Conservation (phyloP, 2,113 vertebrate species). For the Mola mola region DNA sequence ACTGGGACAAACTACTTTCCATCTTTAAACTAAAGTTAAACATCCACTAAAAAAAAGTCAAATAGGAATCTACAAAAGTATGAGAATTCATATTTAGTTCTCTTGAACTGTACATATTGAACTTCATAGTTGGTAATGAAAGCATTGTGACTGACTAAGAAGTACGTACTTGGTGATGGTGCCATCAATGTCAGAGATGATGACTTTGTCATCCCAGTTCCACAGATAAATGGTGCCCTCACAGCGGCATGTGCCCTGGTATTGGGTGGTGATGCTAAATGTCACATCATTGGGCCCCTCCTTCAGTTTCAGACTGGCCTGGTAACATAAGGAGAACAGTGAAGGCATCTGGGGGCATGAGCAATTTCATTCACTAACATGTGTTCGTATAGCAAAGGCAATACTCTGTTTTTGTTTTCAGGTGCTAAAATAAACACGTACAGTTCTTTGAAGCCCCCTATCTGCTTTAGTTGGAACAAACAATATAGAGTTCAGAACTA, state of each 20-base stretch:
- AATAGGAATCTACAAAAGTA: too few species aligned
- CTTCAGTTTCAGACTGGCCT: slow-evolving; percentile 93
- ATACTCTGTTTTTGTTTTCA: too few species aligned
- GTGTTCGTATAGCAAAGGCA: neutral
- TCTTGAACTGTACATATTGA: too few species aligned
- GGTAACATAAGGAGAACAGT: slow-evolving; percentile 18
- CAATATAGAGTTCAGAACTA: neutral
- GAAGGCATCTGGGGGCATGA: slow-evolving; percentile 5
- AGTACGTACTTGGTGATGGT: slow-evolving; percentile 94
- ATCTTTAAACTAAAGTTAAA: too few species aligned
- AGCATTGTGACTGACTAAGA: too few species aligned
- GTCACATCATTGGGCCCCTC: slow-evolving; percentile 96
- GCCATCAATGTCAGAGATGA: slow-evolving; percentile 98
- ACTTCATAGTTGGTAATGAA: too few species aligned
- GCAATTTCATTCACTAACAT: neutral
- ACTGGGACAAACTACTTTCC: too few species aligned
- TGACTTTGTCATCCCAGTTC: slow-evolving; percentile 96
- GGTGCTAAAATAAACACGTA: neutral
- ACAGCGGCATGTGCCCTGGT: slow-evolving; percentile 97
- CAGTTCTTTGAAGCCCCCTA: slow-evolving; percentile 60
- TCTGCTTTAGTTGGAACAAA: slow-evolving; percentile 4
- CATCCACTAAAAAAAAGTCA: too few species aligned
- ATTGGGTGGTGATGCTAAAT: slow-evolving; percentile 98
- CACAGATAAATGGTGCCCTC: slow-evolving; percentile 98
- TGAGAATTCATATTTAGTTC: too few species aligned